These are phyloP conservation scores for Thalassarche chlororhynchos DNA, from an alignment of 2,113 vertebrate genomes.

Conservation along the genomic window DNA sequence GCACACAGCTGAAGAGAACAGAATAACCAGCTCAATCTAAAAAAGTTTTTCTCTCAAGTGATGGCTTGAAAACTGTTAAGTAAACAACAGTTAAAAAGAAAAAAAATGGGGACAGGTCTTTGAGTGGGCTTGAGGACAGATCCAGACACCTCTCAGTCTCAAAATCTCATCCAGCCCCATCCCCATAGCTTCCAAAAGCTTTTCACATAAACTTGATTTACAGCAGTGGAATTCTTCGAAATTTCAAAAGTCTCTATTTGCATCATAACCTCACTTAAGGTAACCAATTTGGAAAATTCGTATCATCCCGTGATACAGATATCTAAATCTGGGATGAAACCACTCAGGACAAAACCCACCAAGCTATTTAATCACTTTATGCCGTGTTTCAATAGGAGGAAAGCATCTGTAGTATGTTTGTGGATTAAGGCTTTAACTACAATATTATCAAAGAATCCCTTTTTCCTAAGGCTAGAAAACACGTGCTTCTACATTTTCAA, in stretches of 20 bases:
- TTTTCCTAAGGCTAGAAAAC: background rate
- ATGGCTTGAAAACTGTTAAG: background rate
- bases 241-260: background rate
- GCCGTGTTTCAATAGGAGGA: background rate
- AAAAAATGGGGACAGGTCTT: background rate
- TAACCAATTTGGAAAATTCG: background rate
- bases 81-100: background rate
- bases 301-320: background rate
- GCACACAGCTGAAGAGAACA: background rate
- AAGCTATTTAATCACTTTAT: background rate
- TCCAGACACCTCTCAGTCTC: background rate
- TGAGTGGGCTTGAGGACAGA: background rate
- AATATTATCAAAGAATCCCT: background rate
- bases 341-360: background rate
- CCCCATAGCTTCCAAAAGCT: background rate
- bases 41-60: background rate
- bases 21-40: background rate
- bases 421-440: background rate
- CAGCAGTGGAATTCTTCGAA: background rate
- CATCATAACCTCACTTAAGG: background rate
- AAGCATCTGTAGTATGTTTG: background rate
- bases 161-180: background rate
- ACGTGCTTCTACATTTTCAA: background rate
- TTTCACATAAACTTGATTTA: background rate
- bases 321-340: background rate